Base-by-base conservation (phyloP, 2,797 vertebrate genomes). In the Poecilia velifera region DNA sequence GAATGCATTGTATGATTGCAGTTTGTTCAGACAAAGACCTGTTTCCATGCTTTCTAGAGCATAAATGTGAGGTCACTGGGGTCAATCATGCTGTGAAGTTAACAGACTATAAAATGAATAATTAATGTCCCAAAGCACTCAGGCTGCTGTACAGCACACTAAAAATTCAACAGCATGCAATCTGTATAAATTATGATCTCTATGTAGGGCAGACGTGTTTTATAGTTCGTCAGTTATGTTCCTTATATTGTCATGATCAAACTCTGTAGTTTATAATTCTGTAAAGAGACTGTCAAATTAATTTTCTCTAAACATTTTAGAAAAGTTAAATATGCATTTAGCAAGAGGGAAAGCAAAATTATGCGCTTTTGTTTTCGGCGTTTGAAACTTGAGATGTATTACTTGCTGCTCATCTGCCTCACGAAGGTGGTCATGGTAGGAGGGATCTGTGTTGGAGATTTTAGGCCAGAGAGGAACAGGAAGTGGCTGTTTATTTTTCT, bases 401-500 rank as follows among this genome's bases (percentile, higher is more conserved):
- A 34, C 57, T 7, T 57, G 18, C 66, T 76, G 78, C 86, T 83
- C 64, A 41, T 89, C 86, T 85, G 76, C 76, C 51, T 82, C 9
- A 64, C 72, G 41, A 82, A 83, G 77, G 88, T 83, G 79, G 74
- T 79, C 88, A 88, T 86, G 78, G 82, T 81, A 71, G 87, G 84
- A 89, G 88, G 89, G 85, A 78, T 91, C 86, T 87, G 84, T 80
- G 83, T 90, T 89, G 87, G 90, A 92, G 88, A 87, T 87, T 91
- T 93, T 84, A 89, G 88, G 82, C 92, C 85, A 84, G 86, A 94
- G 90, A 95, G 91, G 91, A 95, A 95, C 94, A 95, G 95, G 96
- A 96, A 96, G 93, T 92, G 86, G 79, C 89, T 96, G 94, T 96
- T 96, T 96, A 95, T 96, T 96, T 95, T 95, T 95, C 95, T 95